Percentiles rank a stretch among this genome's conserved stretches.
These are phyloP conservation scores for Diarsia dahlii DNA, from an alignment of 2,888 invertebrate genomes.

Conservation along the genomic window DNA sequence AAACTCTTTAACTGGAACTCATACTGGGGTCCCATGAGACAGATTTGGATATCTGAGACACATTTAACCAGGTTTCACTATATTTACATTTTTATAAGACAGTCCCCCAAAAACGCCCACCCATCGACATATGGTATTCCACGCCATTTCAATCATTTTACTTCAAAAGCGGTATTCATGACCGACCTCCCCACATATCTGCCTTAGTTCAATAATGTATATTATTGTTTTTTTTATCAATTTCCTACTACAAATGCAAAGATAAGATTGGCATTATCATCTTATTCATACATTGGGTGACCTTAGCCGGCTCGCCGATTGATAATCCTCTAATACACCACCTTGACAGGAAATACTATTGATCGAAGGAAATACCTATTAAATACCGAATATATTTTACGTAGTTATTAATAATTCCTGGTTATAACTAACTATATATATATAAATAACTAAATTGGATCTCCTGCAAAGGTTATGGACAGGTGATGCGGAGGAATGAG, in stretches of 20 bases:
- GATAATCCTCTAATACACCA: conserved; percentile 36
- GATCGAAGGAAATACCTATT: not conserved
- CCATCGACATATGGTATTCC: no score
- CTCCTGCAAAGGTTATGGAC: no score
- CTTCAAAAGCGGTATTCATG: not conserved
- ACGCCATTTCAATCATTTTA: not conserved
- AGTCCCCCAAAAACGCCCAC: no score
- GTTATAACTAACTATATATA: no score
- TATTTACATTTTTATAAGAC: no score
- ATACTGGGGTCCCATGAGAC: no score
- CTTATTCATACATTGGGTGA: conserved; percentile 28
- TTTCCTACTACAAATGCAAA: conserved; percentile 32
- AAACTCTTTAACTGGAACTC: no score
- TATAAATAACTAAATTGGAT: no score
- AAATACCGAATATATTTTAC: not conserved
- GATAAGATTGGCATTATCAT: conserved; percentile 49
- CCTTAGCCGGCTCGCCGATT: conserved; percentile 47
- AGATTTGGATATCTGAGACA: no score
- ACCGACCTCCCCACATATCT: not conserved
- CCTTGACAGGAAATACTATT: conserved; percentile 32
- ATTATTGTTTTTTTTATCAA: conserved; percentile 32
- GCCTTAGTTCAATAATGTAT: conserved; percentile 1
- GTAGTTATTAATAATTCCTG: not conserved
- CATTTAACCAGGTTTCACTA: no score
- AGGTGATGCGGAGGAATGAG: no score